These are phyloP conservation scores for Allochrocebus solatus DNA, from an alignment of 2,797 vertebrate genomes.

Conservation along the genomic window DNA sequence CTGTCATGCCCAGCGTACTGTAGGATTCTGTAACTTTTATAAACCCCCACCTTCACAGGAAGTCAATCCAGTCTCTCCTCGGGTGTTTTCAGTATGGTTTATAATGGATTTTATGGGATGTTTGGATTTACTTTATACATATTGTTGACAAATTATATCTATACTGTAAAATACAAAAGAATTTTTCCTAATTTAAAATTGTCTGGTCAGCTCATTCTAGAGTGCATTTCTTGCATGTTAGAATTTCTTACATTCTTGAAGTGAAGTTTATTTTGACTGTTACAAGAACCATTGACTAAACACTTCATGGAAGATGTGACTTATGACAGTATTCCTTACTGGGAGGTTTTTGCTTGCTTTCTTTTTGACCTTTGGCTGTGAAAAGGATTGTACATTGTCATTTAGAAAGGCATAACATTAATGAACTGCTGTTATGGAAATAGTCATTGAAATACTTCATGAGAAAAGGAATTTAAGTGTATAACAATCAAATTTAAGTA, in stretches of 20 bases:
- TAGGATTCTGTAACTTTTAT: not conserved
- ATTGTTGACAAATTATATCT: not conserved
- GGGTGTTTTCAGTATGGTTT: not conserved
- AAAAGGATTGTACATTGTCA: not conserved
- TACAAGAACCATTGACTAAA: not conserved
- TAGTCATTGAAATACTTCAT: not conserved
- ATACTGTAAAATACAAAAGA: not conserved
- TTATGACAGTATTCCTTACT: not conserved
- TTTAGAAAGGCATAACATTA: not conserved
- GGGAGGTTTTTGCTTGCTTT: not conserved
- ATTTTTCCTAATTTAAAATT: not conserved
- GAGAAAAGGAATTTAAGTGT: not conserved
- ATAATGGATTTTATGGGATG: not conserved
- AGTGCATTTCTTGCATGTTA: not conserved
- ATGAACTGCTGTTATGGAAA: not conserved
- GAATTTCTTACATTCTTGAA: constrained; percentile 15
- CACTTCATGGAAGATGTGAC: not conserved
- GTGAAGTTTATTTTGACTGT: not conserved
- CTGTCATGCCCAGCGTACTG: rapidly evolving
- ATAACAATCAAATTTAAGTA: not conserved
- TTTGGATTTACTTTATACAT: not conserved
- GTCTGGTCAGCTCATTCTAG: not conserved
- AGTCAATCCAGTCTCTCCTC: not conserved
- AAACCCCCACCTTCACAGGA: not conserved
- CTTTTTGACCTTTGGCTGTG: not conserved